Conservation (phyloP, 2,888 invertebrate species). For the Lymantria dispar region DNA sequence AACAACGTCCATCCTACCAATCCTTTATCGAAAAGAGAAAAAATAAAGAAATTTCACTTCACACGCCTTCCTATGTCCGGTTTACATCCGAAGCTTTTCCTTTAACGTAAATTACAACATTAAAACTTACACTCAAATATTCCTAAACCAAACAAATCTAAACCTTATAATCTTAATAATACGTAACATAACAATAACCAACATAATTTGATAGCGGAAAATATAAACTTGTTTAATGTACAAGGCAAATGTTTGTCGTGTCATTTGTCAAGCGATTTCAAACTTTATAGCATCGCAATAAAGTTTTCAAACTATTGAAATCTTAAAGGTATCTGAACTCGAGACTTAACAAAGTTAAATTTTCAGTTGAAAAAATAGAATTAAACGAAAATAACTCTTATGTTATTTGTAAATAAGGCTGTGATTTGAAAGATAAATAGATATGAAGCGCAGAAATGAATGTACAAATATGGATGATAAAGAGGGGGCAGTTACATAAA, state of each 20-base stretch:
- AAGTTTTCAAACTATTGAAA: constrained; percentile 12
- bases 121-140: constrained; percentile 8
- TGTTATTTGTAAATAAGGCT: background rate
- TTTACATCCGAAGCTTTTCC: constrained; percentile 72
- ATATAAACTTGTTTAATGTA: constrained; percentile 37
- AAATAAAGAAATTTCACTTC: constrained; percentile 68
- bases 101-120: constrained; percentile 53
- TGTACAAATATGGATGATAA: constrained; percentile 34
- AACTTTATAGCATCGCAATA: constrained; percentile 36
- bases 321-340: constrained; percentile 45
- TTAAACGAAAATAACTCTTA: constrained; percentile 32
- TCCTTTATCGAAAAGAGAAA: constrained; percentile 66
- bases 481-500: constrained; percentile 70
- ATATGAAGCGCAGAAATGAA: constrained; percentile 18
- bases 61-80: constrained; percentile 71
- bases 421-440: constrained; percentile 1
- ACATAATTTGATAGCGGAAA: constrained; percentile 21
- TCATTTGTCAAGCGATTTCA: constrained; percentile 30
- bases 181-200: constrained; percentile 13
- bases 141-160: constrained; percentile 13
- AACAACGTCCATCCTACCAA: constrained; percentile 34
- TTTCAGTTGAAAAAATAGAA: constrained; percentile 8
- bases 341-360: constrained; percentile 39
- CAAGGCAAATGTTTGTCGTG: constrained; percentile 42
- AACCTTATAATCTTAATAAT: constrained; percentile 25